phyloP scores from a whole-genome alignment of 23 tunicate genomes.

The Halocynthia roretzi region DNA sequence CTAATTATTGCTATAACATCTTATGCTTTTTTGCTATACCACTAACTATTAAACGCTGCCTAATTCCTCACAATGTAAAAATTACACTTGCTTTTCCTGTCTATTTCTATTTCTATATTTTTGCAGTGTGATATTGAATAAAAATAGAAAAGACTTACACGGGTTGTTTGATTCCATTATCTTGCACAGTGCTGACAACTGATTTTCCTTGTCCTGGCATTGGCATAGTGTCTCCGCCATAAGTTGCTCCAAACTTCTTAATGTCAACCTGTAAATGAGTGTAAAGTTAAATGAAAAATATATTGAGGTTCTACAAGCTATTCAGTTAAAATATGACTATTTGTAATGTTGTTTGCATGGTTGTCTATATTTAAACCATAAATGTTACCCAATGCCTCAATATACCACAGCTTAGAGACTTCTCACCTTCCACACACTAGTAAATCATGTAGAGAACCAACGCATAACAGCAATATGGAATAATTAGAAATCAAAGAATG shows the following conservation, averaged over 20 bases:
- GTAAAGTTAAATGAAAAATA: not conserved
- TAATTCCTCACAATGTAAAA: not conserved
- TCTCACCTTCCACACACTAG: too few relatives aligned
- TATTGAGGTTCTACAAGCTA: not conserved
- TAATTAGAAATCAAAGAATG: too few relatives aligned
- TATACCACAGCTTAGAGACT: too few relatives aligned
- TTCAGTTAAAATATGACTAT: not conserved
- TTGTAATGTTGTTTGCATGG: too few relatives aligned
- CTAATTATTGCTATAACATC: too few relatives aligned
- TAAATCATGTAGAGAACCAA: too few relatives aligned
- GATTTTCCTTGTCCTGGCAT: constrained; percentile 72
- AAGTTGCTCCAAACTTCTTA: constrained; percentile 74
- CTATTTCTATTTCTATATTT: not conserved
- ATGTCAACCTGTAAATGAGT: constrained; percentile 43
- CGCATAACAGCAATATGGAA: too few relatives aligned
- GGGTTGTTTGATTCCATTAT: constrained; percentile 51
- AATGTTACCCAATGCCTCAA: too few relatives aligned
- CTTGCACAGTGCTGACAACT: constrained; percentile 10
- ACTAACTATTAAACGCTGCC: not conserved
- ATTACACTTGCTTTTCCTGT: not conserved
- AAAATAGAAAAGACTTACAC: constrained; percentile 25
- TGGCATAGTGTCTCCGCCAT: constrained; percentile 52
- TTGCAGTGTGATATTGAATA: not conserved
- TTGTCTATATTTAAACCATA: too few relatives aligned
- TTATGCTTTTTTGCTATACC: not conserved